Conservation (phyloP, 2,797 vertebrate species). For the Nyctibius grandis region DNA sequence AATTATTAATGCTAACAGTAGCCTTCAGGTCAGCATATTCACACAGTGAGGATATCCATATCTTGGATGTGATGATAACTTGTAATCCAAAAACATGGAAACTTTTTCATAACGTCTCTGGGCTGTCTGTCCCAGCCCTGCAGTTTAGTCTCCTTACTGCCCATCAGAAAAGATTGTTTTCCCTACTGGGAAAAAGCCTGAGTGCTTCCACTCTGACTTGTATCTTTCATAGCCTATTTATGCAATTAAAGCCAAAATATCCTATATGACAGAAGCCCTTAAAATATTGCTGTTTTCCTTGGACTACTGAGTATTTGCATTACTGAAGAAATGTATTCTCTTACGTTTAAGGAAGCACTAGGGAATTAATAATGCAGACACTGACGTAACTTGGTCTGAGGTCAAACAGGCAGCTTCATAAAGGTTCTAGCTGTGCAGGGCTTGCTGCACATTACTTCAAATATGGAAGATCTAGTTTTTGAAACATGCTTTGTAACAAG, state of each 20-base stretch:
- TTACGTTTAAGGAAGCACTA: not conserved
- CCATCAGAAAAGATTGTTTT: not conserved
- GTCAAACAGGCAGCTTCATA: not conserved
- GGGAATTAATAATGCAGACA: not conserved
- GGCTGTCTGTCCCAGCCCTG: not conserved
- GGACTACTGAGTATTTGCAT: not conserved
- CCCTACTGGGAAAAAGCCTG: not conserved
- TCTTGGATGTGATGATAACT: not conserved
- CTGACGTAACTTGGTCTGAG: not conserved
- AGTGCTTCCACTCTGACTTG: not conserved
- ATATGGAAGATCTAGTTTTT: not conserved
- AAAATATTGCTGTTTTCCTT: constrained; percentile 5
- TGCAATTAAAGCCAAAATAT: not conserved
- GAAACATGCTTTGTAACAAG: not conserved
- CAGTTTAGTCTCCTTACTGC: not conserved
- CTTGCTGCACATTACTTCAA: not conserved
- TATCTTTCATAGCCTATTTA: not conserved
- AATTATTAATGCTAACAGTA: not conserved
- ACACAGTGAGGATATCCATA: not conserved
- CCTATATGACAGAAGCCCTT: not conserved
- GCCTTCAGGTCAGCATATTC: not conserved
- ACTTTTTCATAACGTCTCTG: not conserved
- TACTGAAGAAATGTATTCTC: not conserved
- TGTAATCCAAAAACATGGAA: not conserved
- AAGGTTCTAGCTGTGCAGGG: not conserved